These are phyloP conservation scores for Tangara arthus DNA, from an alignment of 2,797 vertebrate species.

Conservation along the genomic window DNA sequence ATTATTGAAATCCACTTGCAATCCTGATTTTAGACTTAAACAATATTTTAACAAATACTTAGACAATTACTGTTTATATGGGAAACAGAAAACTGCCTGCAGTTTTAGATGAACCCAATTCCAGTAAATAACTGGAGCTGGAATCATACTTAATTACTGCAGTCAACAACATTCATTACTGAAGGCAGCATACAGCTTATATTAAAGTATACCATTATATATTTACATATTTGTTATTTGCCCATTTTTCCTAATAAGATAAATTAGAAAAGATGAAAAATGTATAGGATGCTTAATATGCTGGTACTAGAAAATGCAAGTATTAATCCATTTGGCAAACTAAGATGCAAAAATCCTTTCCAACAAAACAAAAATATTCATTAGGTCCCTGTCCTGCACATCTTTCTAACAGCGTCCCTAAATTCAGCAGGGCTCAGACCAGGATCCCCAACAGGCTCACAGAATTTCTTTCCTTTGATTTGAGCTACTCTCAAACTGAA, in stretches of 20 bases:
- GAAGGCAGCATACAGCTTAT: background rate
- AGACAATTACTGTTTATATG: constrained; percentile 30
- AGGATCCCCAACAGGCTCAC: background rate
- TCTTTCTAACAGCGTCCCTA: background rate
- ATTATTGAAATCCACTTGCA: constrained; percentile 49
- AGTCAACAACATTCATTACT: constrained; percentile 12
- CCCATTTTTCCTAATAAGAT: background rate
- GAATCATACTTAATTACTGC: constrained; percentile 31
- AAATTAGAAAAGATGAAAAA: background rate
- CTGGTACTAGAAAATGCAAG: background rate
- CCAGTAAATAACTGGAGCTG: constrained; percentile 1
- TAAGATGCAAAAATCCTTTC: background rate
- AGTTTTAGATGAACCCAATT: constrained; percentile 3
- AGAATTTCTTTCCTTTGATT: background rate
- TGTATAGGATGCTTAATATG: background rate
- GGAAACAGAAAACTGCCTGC: constrained; percentile 22
- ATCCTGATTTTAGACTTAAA: constrained; percentile 55
- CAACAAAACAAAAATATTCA: background rate
- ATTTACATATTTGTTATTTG: background rate
- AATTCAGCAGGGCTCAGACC: background rate
- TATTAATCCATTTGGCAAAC: background rate
- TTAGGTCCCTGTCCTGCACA: background rate
- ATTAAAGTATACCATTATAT: background rate
- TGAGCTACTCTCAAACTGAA: background rate
- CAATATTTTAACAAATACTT: constrained; percentile 48